phyloP scores from a whole-genome alignment of 1,140 invertebrate genomes.

The Leucophenga varia region DNA sequence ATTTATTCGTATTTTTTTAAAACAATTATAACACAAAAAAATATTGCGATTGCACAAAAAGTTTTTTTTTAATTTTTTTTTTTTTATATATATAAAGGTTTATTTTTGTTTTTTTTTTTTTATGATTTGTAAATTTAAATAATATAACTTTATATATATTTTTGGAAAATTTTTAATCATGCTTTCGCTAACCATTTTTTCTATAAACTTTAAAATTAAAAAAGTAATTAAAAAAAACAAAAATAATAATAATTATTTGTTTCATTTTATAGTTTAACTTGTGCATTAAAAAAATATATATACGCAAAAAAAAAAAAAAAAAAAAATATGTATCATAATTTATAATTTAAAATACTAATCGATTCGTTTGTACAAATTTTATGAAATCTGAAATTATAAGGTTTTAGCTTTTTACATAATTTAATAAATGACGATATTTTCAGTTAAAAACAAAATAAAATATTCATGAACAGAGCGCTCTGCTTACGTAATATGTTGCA shows the following conservation, averaged over 20 bases:
- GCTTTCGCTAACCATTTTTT: slow-evolving; percentile 12
- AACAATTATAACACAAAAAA: background rate
- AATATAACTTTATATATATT: slow-evolving; percentile 9
- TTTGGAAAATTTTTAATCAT: slow-evolving; percentile 4
- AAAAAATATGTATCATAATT: slow-evolving; percentile 2
- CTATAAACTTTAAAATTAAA: background rate
- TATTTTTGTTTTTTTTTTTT: background rate
- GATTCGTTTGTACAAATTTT: slow-evolving; percentile 34
- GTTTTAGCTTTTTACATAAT: no score
- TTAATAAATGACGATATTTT: no score
- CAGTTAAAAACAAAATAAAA: no score
- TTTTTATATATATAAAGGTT: slow-evolving; percentile 14
- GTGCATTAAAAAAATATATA: slow-evolving; percentile 16
- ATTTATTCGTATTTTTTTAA: background rate
- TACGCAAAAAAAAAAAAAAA: slow-evolving; percentile 5
- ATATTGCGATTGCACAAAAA: slow-evolving; percentile 39
- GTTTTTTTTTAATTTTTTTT: slow-evolving; percentile 1
- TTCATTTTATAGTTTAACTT: no score
- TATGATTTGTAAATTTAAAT: no score
- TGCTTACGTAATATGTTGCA: no score
- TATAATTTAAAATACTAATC: slow-evolving; percentile 43
- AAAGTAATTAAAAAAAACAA: background rate
- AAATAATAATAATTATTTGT: slow-evolving; percentile 16
- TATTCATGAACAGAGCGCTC: no score
- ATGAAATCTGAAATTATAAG: no score